These are phyloP conservation scores for Pseudorasbora parva DNA, from an alignment of 2,113 vertebrate species.

Conservation along the genomic window DNA sequence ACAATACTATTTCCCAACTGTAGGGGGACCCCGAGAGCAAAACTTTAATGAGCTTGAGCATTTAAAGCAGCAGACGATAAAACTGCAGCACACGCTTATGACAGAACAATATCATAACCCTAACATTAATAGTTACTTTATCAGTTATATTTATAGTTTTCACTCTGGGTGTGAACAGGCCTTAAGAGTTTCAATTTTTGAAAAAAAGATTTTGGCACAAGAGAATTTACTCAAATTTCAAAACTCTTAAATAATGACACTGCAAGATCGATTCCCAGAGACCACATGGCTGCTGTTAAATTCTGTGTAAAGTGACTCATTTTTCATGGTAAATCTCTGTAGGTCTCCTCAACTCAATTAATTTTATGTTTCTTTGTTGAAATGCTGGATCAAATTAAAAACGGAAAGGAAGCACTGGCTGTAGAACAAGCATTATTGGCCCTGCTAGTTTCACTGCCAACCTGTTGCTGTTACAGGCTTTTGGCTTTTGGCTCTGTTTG, in stretches of 20 bases:
- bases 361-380: conserved; percentile 54
- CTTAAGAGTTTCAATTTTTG: background rate
- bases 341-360: conserved; percentile 54
- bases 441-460: conserved; percentile 64
- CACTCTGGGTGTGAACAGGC: too few species aligned
- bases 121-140: too few species aligned
- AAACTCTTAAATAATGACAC: background rate
- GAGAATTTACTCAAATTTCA: background rate
- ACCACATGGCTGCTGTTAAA: conserved; percentile 12
- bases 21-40: too few species aligned
- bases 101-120: too few species aligned
- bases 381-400: conserved; percentile 51
- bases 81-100: too few species aligned
- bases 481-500: conserved; percentile 68
- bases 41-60: too few species aligned
- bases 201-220: background rate
- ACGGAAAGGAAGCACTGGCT: conserved; percentile 58
- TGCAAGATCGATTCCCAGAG: background rate
- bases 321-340: background rate
- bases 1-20: too few species aligned
- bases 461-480: conserved; percentile 69
- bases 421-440: conserved; percentile 65
- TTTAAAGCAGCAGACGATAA: too few species aligned
- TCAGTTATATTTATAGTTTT: too few species aligned
- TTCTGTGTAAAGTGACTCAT: conserved; percentile 3